Evolutionary conservation across 2,888 invertebrate species (phyloP), one percentile per base, ranked within the genome.

Genomic region (Eupeodes latifasciatus): DNA sequence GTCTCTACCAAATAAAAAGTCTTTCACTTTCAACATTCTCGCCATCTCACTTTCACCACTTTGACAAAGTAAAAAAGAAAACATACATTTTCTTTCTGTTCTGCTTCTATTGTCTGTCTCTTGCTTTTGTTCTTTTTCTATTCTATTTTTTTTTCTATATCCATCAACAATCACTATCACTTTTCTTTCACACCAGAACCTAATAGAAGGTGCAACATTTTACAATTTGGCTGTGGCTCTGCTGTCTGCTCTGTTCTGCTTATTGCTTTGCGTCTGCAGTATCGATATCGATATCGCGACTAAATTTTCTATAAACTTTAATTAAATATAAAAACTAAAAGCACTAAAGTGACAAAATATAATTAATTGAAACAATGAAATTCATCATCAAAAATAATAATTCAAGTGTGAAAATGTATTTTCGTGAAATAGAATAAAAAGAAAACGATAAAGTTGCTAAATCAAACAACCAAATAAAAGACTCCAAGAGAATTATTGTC

Each of bases 151-250:
- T 16, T 62, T 2, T 40, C 9, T 27, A 27, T 27, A 27, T 27
- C 9, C 40, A 4, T 40, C 40, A 40, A 4, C 12, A 67, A 49
- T 51, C 51, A 57, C 44, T 40, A 49, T 51, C 51, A 57, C 44
- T 40, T 53, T 16, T 11, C 9, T 57, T 64, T 64, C 61, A 66
- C 55, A 55, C 9, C 34, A 5, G 4, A n/a, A 49, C 34, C n/a
- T 1, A n/a, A 44, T 44, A 44, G 7, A 67, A 36, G 81, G 85
- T 81, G 76, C 72, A 81, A 77, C 85, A 77, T 85, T 81, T 81
- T 78, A 47, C 67, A 78, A 78, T 86, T 72, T 82, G 78, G 62
- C 74, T 78, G 69, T 78, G 74, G 74, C 62, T 67, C 67, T 81
- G 62, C 71, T 11, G 59, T 2, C 2, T 1, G 27, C 27, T 27